Percentiles rank a stretch among this genome's conserved stretches.
Evolutionary conservation across 2,113 vertebrate species (phyloP).

Genomic region (Callionymus lyra): DNA sequence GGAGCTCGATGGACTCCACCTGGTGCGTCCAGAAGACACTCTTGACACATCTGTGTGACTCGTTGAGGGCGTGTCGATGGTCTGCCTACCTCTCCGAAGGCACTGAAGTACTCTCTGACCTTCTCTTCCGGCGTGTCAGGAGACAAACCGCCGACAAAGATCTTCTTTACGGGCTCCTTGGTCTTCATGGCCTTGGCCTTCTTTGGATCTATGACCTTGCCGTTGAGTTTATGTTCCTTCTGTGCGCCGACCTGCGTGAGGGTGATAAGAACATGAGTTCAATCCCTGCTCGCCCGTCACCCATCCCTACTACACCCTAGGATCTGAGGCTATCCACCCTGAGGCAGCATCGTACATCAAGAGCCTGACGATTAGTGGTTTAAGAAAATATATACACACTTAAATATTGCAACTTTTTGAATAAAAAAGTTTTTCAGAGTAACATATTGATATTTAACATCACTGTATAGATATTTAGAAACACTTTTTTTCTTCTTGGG

Average conservation of each 20-base stretch:
- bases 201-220: conserved; percentile 98
- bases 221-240: conserved; percentile 97
- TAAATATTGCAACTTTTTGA: no score
- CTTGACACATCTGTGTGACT: neutral
- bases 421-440: no score
- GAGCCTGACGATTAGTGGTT: no score
- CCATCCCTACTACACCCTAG: no score
- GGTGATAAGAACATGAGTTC: neutral
- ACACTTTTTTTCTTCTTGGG: no score
- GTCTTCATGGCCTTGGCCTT: conserved; percentile 99
- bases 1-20: conserved; percentile 95
- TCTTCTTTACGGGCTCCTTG: conserved; percentile 96
- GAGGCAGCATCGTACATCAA: no score
- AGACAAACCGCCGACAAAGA: conserved; percentile 96
- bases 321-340: no score
- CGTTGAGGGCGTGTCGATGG: no score
- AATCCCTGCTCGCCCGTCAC: no score
- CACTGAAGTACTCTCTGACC: conserved; percentile 93
- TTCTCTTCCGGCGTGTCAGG: conserved; percentile 97
- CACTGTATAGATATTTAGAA: no score
- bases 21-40: conserved; percentile 29
- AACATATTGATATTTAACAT: no score
- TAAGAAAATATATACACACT: no score
- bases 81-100: conserved; percentile 83
- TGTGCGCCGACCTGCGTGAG: conserved; percentile 80